phyloP scores from a whole-genome alignment of 1,140 invertebrate genomes.

The Neodiprion fabricii region DNA sequence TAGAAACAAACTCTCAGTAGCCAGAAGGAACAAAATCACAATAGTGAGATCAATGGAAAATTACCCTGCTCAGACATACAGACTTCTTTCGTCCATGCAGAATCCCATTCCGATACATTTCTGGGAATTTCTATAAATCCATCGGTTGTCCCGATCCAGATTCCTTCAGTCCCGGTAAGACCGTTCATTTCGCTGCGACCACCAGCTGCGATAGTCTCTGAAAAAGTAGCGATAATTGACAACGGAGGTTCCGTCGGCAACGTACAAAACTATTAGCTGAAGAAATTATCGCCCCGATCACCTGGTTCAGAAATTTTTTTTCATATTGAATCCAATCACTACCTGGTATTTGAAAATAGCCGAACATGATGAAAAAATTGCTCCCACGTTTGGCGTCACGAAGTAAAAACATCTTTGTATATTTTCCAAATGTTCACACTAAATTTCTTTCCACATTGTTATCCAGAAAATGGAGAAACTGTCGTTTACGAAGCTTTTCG shows the following conservation, averaged over 20 bases:
- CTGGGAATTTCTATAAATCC: slow-evolving; percentile 50
- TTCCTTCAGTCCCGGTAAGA: slow-evolving; percentile 49
- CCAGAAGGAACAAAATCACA: background rate
- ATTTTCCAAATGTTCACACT: no score
- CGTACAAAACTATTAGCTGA: slow-evolving; percentile 6
- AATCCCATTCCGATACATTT: slow-evolving; percentile 35
- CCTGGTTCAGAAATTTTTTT: no score
- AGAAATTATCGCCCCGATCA: background rate
- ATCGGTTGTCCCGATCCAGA: slow-evolving; percentile 52
- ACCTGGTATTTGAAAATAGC: no score
- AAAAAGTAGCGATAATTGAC: slow-evolving; percentile 5
- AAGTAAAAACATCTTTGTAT: no score
- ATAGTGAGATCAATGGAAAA: background rate
- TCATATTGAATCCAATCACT: no score
- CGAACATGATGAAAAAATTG: no score
- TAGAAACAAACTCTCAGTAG: background rate
- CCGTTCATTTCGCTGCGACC: slow-evolving; percentile 52
- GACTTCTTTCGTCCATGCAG: slow-evolving; percentile 56
- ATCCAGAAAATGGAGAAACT: no score
- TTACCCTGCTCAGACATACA: slow-evolving; percentile 58
- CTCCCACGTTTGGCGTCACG: no score
- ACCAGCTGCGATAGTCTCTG: slow-evolving; percentile 53
- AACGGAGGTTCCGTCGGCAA: background rate
- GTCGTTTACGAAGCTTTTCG: no score
- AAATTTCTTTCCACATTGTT: no score